phyloP scores from a whole-genome alignment of 2,888 invertebrate genomes.

The Chorisops tibialis region DNA sequence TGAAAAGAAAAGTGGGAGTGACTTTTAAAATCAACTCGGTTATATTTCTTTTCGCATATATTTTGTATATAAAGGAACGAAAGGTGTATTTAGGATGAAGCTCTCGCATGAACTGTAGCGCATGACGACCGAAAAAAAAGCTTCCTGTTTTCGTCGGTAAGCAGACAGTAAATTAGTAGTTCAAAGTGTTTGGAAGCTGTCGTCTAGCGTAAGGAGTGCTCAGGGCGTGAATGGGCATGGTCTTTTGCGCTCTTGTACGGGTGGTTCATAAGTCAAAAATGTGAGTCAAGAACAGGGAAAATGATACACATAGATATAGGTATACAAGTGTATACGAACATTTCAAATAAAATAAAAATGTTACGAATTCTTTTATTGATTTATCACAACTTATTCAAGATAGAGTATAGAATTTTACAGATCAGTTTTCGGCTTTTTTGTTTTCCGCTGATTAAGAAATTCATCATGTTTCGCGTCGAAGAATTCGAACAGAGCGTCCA shows the following conservation, averaged over 20 bases:
- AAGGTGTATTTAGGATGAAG: too few relatives aligned
- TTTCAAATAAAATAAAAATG: not conserved
- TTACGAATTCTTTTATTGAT: too few relatives aligned
- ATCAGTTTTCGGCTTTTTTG: slow-evolving; percentile 23
- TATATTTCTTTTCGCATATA: too few relatives aligned
- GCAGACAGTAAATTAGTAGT: too few relatives aligned
- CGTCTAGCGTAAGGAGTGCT: not conserved
- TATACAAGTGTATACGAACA: not conserved
- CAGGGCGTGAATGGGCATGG: slow-evolving; percentile 9
- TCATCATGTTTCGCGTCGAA: slow-evolving; percentile 51
- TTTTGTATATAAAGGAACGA: too few relatives aligned
- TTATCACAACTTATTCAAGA: not conserved
- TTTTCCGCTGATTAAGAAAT: slow-evolving; percentile 24
- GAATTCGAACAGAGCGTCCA: slow-evolving; percentile 64
- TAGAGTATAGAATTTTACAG: slow-evolving; percentile 14
- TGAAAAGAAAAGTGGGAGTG: too few relatives aligned
- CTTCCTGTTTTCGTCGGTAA: too few relatives aligned
- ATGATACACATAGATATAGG: not conserved
- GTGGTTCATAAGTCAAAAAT: slow-evolving; percentile 3
- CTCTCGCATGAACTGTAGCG: too few relatives aligned
- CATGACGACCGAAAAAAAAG: too few relatives aligned
- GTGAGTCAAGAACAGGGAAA: too few relatives aligned
- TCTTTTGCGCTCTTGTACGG: not conserved
- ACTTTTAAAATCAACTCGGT: too few relatives aligned
- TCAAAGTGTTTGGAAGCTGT: too few relatives aligned